Conservation (phyloP, 2,797 vertebrate genomes). For the Fistularia tabacaria region DNA sequence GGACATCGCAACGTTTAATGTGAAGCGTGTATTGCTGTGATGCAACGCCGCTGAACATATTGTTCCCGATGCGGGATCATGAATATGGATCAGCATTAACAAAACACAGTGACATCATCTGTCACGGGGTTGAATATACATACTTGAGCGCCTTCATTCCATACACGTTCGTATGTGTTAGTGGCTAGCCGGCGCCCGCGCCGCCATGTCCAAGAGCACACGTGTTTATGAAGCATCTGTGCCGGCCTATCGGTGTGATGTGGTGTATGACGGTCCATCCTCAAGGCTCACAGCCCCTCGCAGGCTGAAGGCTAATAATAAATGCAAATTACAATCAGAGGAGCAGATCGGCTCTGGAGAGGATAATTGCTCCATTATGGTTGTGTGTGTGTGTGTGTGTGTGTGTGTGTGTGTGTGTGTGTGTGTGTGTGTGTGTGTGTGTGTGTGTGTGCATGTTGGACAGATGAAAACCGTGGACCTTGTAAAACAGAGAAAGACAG, state of each 20-base stretch:
- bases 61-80: slow-evolving; percentile 30
- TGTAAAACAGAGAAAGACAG: slow-evolving; percentile 23
- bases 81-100: slow-evolving; percentile 34
- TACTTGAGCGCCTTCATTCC: neutral
- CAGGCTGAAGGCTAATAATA: slow-evolving; percentile 64
- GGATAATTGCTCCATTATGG: slow-evolving; percentile 73
- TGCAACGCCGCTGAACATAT: slow-evolving; percentile 30
- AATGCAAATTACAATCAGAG: slow-evolving; percentile 75
- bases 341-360: slow-evolving; percentile 60
- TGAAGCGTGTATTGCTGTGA: slow-evolving; percentile 25
- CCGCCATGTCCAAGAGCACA: slow-evolving; percentile 31
- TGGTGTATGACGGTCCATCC: slow-evolving; percentile 46
- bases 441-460: slow-evolving; percentile 12
- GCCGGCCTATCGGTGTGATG: slow-evolving; percentile 52
- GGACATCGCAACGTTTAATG: slow-evolving; percentile 5
- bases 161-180: slow-evolving; percentile 2
- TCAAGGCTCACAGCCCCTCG: slow-evolving; percentile 40
- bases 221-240: slow-evolving; percentile 56
- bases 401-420: slow-evolving; percentile 25
- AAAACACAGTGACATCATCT: slow-evolving; percentile 22
- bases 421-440: slow-evolving; percentile 27
- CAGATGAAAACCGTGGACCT: slow-evolving; percentile 7
- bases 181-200: neutral
- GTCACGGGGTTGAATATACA: slow-evolving; percentile 19
- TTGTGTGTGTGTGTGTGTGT: slow-evolving; percentile 23